Conservation (phyloP, 1,140 invertebrate species). For the Drosophila mojavensis region DNA sequence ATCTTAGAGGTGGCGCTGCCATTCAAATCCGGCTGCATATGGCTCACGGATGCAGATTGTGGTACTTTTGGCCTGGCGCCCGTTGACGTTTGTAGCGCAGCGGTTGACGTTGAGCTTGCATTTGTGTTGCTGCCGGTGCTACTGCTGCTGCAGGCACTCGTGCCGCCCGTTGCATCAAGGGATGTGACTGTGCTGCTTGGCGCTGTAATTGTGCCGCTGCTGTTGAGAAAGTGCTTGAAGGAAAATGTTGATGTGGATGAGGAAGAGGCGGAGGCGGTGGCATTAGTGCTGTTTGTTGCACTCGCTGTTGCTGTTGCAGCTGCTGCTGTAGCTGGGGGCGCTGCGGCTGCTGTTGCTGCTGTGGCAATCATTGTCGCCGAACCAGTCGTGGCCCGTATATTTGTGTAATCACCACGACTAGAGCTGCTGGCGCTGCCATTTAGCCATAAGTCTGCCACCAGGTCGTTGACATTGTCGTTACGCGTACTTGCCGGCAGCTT, state of each 20-base stretch:
- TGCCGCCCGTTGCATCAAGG: slow-evolving; percentile 46
- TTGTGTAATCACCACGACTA: slow-evolving; percentile 58
- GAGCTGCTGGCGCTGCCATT: slow-evolving; percentile 32
- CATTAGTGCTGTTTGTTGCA: slow-evolving; percentile 2
- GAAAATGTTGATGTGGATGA: slow-evolving; percentile 86
- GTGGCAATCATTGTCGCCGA: slow-evolving; percentile 8
- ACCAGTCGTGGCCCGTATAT: slow-evolving; percentile 45
- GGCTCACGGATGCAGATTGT: slow-evolving; percentile 72
- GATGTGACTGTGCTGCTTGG: slow-evolving; percentile 78
- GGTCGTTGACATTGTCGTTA: slow-evolving; percentile 55
- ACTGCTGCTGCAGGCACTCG: slow-evolving; percentile 6
- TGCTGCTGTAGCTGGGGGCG: slow-evolving; percentile 12
- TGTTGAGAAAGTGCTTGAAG: slow-evolving; percentile 90
- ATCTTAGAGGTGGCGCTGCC: slow-evolving; percentile 72
- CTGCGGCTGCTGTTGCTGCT: not conserved
- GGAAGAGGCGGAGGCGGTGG: slow-evolving; percentile 25
- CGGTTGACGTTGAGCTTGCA: not conserved
- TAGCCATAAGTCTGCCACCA: slow-evolving; percentile 71
- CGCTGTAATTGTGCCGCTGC: slow-evolving; percentile 70
- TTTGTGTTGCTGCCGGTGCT: slow-evolving; percentile 13
- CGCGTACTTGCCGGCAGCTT: slow-evolving; percentile 22
- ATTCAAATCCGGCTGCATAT: slow-evolving; percentile 65
- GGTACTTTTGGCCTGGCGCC: slow-evolving; percentile 82
- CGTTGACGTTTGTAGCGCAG: slow-evolving; percentile 69
- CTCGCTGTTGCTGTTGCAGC: slow-evolving; percentile 4